Percentiles rank a stretch among this genome's conserved stretches.
Conservation (phyloP, 2,888 invertebrate genomes). For the Oscheius onirici region DNA sequence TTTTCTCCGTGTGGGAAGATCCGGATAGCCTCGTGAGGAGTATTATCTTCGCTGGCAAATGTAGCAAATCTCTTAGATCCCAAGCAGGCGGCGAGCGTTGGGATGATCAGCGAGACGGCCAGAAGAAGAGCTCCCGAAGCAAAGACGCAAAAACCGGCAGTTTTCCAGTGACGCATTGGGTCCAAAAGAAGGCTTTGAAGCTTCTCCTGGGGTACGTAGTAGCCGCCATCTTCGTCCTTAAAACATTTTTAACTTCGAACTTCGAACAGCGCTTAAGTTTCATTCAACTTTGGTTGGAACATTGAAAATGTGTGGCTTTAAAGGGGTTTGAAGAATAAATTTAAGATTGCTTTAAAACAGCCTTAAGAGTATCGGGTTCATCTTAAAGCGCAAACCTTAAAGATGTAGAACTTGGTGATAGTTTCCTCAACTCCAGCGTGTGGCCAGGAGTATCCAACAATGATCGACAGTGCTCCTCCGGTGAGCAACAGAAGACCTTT, state of each 20-base stretch:
- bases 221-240: conserved; percentile 66
- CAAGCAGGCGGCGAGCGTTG: conserved; percentile 64
- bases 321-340: too few relatives aligned
- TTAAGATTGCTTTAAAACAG: neutral
- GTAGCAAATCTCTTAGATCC: conserved; percentile 60
- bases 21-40: conserved; percentile 69
- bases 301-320: too few relatives aligned
- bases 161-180: conserved; percentile 68
- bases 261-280: too few relatives aligned
- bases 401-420: conserved; percentile 50
- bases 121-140: conserved; percentile 66
- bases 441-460: conserved; percentile 70
- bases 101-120: conserved; percentile 66
- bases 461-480: conserved; percentile 64
- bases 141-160: conserved; percentile 67
- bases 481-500: conserved; percentile 62
- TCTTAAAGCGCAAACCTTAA: conserved; percentile 39
- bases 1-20: conserved; percentile 57
- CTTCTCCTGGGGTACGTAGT: conserved; percentile 67
- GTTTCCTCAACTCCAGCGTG: conserved; percentile 55
- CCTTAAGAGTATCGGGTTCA: neutral
- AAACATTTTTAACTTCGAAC: too few relatives aligned
- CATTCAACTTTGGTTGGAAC: too few relatives aligned
- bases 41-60: conserved; percentile 66
- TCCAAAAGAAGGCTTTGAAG: conserved; percentile 62